Evolutionary conservation across 2,113 vertebrate species (phyloP).

Genomic region (Charina bottae): DNA sequence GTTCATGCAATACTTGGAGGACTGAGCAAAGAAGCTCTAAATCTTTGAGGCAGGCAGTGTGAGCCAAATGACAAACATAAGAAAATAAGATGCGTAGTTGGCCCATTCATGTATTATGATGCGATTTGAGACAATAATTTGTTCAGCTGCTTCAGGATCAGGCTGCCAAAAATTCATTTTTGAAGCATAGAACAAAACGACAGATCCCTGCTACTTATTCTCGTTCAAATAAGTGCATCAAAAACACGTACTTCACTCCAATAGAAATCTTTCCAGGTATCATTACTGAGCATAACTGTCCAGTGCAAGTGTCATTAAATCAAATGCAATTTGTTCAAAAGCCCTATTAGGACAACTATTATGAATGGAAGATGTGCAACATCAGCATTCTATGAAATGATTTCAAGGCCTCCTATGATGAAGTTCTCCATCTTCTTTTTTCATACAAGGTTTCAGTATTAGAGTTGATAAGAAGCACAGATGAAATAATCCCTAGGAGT

Average conservation of each 20-base stretch:
- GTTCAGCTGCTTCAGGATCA: neutral
- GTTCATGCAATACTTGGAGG: neutral
- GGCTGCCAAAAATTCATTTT: neutral
- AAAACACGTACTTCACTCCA: neutral
- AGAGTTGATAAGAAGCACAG: slow-evolving; percentile 4
- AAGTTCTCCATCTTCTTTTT: neutral
- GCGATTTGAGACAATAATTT: neutral
- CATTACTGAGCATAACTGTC: too few relatives aligned
- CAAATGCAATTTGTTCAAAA: neutral
- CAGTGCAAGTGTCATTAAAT: neutral
- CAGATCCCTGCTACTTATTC: neutral
- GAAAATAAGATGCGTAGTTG: neutral
- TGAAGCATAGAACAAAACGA: neutral
- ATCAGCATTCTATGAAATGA: neutral
- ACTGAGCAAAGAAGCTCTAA: neutral
- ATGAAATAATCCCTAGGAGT: neutral
- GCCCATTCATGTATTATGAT: neutral
- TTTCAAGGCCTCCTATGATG: neutral
- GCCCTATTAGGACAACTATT: neutral
- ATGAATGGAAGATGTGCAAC: neutral
- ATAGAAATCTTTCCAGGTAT: neutral
- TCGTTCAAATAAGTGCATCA: neutral
- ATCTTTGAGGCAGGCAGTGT: neutral
- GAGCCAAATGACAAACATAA: neutral
- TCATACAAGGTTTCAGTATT: neutral